Evolutionary conservation across 37 sponge, comb jelly and placozoan species (phyloP).

Genomic region (Oopsacas minuta): DNA sequence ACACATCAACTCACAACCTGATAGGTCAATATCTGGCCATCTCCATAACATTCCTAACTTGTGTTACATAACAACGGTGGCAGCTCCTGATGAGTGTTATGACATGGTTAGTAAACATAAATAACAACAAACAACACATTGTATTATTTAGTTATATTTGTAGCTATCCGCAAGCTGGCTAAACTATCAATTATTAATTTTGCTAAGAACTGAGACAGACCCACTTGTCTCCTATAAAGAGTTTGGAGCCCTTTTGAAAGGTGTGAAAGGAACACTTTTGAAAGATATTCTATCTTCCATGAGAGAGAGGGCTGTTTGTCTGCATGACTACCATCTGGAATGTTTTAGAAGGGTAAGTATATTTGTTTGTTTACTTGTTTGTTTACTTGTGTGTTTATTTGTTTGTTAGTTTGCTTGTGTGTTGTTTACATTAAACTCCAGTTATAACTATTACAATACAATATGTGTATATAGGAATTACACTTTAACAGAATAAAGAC

Average conservation of each 20-base stretch:
- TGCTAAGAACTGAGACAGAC: neutral
- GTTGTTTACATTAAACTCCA: no score
- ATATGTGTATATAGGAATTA: neutral
- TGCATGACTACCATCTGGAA: conserved; percentile 7
- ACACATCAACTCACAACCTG: neutral
- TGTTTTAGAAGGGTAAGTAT: neutral
- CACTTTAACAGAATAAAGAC: neutral
- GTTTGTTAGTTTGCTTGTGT: no score
- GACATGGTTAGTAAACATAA: neutral
- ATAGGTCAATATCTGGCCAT: neutral
- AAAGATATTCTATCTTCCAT: neutral
- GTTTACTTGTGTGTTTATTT: no score
- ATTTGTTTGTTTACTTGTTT: no score
- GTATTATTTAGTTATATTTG: neutral
- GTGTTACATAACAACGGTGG: neutral
- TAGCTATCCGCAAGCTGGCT: neutral
- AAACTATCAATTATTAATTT: neutral
- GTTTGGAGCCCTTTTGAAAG: neutral
- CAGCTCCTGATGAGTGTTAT: neutral
- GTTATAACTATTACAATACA: no score
- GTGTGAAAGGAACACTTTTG: neutral
- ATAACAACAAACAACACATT: neutral
- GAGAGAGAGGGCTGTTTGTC: neutral
- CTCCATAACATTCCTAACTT: neutral
- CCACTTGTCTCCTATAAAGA: neutral